phyloP scores from a whole-genome alignment of 2,113 vertebrate genomes.

The Mastomys natalensis region DNA sequence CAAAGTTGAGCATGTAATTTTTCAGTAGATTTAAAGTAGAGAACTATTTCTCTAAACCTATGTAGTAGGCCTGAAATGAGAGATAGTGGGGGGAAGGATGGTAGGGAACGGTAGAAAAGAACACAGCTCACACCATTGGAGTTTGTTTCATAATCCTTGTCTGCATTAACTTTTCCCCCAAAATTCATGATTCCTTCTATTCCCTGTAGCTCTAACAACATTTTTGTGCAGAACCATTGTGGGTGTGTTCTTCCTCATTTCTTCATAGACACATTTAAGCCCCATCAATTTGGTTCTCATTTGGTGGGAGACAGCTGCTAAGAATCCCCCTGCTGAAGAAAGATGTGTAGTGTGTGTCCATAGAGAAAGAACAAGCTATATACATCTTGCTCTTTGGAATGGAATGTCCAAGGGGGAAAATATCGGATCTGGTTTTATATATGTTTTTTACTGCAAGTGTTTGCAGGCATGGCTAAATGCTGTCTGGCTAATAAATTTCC shows the following conservation, averaged over 20 bases:
- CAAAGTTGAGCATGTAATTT: background rate
- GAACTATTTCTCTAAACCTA: constrained; percentile 3
- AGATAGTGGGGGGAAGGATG: background rate
- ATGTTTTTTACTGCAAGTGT: background rate
- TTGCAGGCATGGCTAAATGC: constrained; percentile 8
- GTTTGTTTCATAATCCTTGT: background rate
- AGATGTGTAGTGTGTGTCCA: background rate
- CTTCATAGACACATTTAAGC: constrained; percentile 59
- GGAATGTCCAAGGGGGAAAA: background rate
- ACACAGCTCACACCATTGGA: background rate
- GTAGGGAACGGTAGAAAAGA: background rate
- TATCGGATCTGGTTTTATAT: background rate
- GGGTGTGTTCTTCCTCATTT: constrained; percentile 29
- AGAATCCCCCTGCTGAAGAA: background rate
- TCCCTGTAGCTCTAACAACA: background rate
- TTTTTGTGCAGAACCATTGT: background rate
- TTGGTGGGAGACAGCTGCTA: background rate
- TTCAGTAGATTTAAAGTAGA: background rate
- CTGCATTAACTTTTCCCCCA: background rate
- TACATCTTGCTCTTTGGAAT: background rate
- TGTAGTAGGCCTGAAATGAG: background rate
- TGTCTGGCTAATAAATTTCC: constrained; percentile 17
- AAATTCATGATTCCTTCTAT: background rate
- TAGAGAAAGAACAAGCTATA: background rate
- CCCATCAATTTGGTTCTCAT: constrained; percentile 29